These are phyloP conservation scores for Chamaetylas fuelleborni DNA, from an alignment of 2,113 vertebrate genomes.

Conservation along the genomic window DNA sequence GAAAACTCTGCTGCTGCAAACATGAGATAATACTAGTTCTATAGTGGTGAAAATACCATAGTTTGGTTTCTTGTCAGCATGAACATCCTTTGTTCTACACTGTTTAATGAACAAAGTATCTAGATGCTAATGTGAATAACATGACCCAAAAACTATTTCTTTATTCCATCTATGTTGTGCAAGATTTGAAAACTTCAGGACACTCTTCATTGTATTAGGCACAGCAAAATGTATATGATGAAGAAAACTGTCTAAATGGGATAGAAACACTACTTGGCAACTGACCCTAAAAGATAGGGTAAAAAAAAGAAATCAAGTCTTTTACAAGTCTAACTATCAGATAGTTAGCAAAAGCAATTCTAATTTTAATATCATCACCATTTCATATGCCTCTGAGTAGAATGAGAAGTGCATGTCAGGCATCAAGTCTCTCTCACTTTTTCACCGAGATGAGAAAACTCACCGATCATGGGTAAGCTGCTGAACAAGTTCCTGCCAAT, in stretches of 20 bases:
- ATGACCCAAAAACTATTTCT: not conserved
- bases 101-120: not conserved
- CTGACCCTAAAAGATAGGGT: not conserved
- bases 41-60: not conserved
- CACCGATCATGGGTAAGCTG: conserved; percentile 93
- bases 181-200: not conserved
- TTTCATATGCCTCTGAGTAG: not conserved
- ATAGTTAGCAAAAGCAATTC: not conserved
- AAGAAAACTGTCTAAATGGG: not conserved
- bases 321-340: not conserved
- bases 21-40: not conserved
- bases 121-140: not conserved
- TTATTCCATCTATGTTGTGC: not conserved
- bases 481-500: conserved; percentile 96
- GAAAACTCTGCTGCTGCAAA: not conserved
- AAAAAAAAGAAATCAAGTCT: not conserved
- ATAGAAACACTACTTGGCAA: not conserved
- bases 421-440: not conserved
- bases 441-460: not conserved
- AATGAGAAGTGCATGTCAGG: not conserved
- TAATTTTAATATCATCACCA: not conserved
- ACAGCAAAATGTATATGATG: not conserved
- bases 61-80: not conserved
- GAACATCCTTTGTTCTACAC: not conserved
- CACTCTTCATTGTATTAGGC: not conserved